phyloP scores from a whole-genome alignment of 1,140 invertebrate genomes.

The Apis dorsata region DNA sequence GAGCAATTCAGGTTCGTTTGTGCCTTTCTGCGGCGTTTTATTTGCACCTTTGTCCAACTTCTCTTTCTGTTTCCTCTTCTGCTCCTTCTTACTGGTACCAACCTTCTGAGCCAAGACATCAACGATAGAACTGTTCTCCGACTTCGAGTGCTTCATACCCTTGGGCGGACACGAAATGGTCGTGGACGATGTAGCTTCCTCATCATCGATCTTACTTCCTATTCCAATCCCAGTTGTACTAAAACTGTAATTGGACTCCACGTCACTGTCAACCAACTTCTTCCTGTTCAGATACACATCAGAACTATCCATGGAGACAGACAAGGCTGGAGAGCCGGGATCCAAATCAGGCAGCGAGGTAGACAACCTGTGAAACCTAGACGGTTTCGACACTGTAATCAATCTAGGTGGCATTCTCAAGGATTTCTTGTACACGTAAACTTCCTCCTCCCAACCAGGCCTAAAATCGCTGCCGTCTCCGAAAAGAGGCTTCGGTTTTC shows the following conservation, averaged over 20 bases:
- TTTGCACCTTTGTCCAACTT: constrained; percentile 61
- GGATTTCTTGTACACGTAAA: constrained; percentile 89
- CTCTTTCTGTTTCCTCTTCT: constrained; percentile 80
- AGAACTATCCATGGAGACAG: constrained; percentile 79
- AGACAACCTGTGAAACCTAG: constrained; percentile 82
- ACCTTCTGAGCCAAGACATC: constrained; percentile 84
- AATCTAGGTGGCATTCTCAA: constrained; percentile 88
- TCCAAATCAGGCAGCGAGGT: constrained; percentile 89
- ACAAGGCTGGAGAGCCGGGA: constrained; percentile 84
- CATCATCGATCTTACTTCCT: constrained; percentile 84
- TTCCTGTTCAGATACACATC: constrained; percentile 74
- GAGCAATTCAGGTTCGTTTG: constrained; percentile 82
- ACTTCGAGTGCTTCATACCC: constrained; percentile 63
- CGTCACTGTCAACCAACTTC: constrained; percentile 82
- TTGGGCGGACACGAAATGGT: constrained; percentile 81
- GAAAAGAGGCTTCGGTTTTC: constrained; percentile 82
- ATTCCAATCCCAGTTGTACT: constrained; percentile 79
- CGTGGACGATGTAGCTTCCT: constrained; percentile 83
- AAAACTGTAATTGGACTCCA: constrained; percentile 85
- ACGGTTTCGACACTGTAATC: constrained; percentile 86
- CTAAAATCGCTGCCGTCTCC: constrained; percentile 87
- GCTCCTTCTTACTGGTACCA: constrained; percentile 80
- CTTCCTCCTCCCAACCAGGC: constrained; percentile 89
- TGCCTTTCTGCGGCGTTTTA: constrained; percentile 68
- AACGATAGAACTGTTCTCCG: constrained; percentile 82